phyloP scores from a whole-genome alignment of 2,797 vertebrate genomes.

The Staurois parvus region DNA sequence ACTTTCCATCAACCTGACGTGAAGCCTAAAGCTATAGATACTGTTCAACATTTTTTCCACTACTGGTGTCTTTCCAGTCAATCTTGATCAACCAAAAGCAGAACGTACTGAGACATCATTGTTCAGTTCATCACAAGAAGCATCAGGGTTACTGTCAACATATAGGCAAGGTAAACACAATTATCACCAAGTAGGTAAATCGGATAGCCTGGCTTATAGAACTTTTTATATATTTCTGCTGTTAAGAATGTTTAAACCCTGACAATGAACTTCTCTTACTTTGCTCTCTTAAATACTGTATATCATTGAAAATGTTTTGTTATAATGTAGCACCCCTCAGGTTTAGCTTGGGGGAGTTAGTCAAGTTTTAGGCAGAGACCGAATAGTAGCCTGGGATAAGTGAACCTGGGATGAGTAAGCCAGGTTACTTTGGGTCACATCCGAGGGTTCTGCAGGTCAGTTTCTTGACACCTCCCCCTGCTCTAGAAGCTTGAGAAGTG shows the following conservation, averaged over 20 bases:
- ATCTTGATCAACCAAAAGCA: constrained; percentile 43
- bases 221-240: background rate
- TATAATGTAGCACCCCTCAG: too few species aligned
- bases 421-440: too few species aligned
- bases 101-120: constrained; percentile 14
- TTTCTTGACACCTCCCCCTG: too few species aligned
- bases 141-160: constrained; percentile 4
- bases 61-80: constrained; percentile 47
- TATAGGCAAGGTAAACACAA: background rate
- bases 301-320: too few species aligned
- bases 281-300: too few species aligned
- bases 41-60: constrained; percentile 45
- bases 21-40: constrained; percentile 50
- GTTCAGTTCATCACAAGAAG: background rate
- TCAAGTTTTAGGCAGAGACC: too few species aligned
- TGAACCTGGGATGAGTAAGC: too few species aligned
- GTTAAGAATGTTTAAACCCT: background rate
- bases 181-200: background rate
- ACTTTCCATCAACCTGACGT: constrained; percentile 53
- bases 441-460: too few species aligned
- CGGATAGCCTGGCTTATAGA: background rate
- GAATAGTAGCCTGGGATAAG: too few species aligned
- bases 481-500: too few species aligned
- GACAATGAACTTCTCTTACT: background rate
- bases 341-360: too few species aligned